A percentile compares a stretch with the other conserved stretches of the same genome.
phyloP scores from a whole-genome alignment of 2,113 vertebrate genomes.

The Pagrus major region DNA sequence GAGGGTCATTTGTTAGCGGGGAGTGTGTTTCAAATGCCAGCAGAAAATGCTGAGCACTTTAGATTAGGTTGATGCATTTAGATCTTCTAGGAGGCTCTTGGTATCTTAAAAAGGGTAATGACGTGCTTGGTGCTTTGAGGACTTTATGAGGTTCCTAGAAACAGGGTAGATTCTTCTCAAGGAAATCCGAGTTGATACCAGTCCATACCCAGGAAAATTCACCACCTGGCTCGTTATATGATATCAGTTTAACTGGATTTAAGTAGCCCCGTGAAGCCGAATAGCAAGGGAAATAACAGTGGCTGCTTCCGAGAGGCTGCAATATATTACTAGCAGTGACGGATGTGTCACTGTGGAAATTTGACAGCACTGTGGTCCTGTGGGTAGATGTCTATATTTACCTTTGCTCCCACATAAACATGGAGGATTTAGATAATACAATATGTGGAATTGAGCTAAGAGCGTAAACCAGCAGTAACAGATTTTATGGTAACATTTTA shows the following conservation, averaged over 20 bases:
- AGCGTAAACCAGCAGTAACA: background rate
- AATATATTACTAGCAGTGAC: background rate
- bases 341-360: background rate
- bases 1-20: constrained; percentile 64
- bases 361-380: background rate
- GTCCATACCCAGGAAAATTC: background rate
- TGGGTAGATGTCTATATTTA: background rate
- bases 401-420: background rate
- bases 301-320: background rate
- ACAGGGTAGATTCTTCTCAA: background rate
- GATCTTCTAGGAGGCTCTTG: constrained; percentile 15
- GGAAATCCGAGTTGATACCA: background rate
- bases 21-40: constrained; percentile 42
- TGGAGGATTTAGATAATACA: background rate
- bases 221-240: background rate
- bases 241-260: constrained; percentile 8
- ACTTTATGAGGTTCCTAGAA: background rate
- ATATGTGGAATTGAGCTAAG: background rate
- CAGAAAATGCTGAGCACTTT: constrained; percentile 41
- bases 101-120: constrained; percentile 40
- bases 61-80: constrained; percentile 21
- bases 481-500: too few species aligned
- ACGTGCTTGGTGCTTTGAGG: constrained; percentile 17
- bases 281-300: constrained; percentile 2
- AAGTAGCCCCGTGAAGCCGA: background rate